Conservation (phyloP, 2,797 vertebrate species). For the Erpetoichthys calabaricus region DNA sequence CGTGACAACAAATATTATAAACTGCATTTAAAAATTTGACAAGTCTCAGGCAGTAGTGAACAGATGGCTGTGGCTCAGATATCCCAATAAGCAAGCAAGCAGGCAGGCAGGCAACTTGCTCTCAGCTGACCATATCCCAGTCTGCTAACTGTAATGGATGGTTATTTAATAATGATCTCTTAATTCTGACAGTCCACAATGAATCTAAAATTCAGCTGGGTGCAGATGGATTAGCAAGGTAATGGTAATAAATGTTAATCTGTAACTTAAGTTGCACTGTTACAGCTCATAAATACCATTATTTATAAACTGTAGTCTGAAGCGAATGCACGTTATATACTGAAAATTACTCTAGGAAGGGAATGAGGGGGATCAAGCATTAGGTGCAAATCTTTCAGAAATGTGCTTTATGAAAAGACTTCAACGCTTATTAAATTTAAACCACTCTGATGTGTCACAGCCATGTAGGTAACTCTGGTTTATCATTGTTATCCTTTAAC, state of each 20-base stretch:
- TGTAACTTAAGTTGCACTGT: slow-evolving; percentile 47
- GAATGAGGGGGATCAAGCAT: slow-evolving; percentile 40
- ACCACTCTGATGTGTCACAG: slow-evolving; percentile 57
- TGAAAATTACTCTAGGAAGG: slow-evolving; percentile 11
- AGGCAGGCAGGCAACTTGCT: too few relatives aligned
- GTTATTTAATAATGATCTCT: slow-evolving; percentile 26
- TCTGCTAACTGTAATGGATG: neutral
- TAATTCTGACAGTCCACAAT: slow-evolving; percentile 33
- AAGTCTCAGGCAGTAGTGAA: too few relatives aligned
- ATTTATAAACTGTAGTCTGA: slow-evolving; percentile 41
- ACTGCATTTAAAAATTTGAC: too few relatives aligned
- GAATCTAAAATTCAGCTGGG: slow-evolving; percentile 29
- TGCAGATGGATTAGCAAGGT: slow-evolving; percentile 32
- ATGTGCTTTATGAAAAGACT: slow-evolving; percentile 70
- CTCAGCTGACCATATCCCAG: too few relatives aligned
- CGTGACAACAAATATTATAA: too few relatives aligned
- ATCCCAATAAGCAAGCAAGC: too few relatives aligned
- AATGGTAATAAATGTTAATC: slow-evolving; percentile 49
- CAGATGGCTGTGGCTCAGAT: too few relatives aligned
- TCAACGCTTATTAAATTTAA: slow-evolving; percentile 73
- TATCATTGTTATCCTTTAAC: slow-evolving; percentile 52
- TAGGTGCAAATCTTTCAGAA: slow-evolving; percentile 56
- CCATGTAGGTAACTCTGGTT: slow-evolving; percentile 20
- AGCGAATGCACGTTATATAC: slow-evolving; percentile 38
- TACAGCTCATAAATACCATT: slow-evolving; percentile 44